Base-by-base conservation (phyloP, 2,797 vertebrate species). In the Mormyrus proboscirostris region DNA sequence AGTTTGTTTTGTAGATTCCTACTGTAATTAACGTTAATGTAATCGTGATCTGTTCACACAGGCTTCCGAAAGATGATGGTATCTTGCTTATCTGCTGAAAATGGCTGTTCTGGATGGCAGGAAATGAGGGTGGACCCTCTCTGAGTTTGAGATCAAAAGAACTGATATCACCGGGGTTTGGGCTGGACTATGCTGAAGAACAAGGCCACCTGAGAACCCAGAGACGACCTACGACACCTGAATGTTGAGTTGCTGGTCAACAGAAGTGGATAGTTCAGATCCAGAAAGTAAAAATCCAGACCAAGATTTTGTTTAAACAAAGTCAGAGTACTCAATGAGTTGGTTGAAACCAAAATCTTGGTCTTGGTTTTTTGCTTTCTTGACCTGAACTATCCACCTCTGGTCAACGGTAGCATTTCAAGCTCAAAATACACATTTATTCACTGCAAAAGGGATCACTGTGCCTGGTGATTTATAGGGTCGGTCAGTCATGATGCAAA, bases 1-100 rank as follows among this genome's bases (percentile, higher is more conserved):
- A 25, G 49, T 47, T 47, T 10, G 55, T 50, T 53, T 50, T 86
- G 19, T 29, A 53, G n/a, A 51, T 14, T 86, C 73, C 73, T 79
- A 47, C 41, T 44, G 38, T 44, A 79, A 79, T 19, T 84, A 84
- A 49, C n/a, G 38, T 62, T 22, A 88, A 59, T 87, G 53, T 41
- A 5, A 1, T 19, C 65, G 4, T 87, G 59, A 50, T 53, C n/a
- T 38, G 9, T 87, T 87, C 84, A 3, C 69, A 49, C 65, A 89
- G 89, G 89, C 84, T 86, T 76, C 83, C 89, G 5, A 87, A 53
- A 22, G 89, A 87, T 29, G 89, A 89, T 89, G 84, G 84, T 47
- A 73, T 89, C 84, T 55, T 89, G 29, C 89, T 89, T 19, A 87
- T 89, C 69, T 86, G 89, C 84, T 89, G 84, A 89, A 87, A 87